Evolutionary conservation across 2,113 vertebrate species (phyloP), one percentile per base, ranked within the genome.

Genomic region (Pampusana beccarii): DNA sequence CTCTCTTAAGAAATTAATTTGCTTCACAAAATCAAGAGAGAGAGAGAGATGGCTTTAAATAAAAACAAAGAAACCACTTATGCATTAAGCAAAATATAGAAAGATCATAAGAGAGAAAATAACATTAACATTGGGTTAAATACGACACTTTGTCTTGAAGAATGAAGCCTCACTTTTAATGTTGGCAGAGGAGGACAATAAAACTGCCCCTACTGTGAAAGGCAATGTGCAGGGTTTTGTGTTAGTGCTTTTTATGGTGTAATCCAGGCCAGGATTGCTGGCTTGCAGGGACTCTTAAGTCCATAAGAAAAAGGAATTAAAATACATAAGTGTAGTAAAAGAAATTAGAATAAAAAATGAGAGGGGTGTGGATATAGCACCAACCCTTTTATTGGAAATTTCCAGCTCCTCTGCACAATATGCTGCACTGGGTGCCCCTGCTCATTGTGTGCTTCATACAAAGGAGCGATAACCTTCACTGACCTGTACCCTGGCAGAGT

Each of bases 221-320:
- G 53, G 28, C 18, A 90, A 44, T 0, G 2, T 48, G 24, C 48
- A 57, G 24, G 36, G 80, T 62, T 85, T 86, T 80, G 19, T 83
- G 53, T 71, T 88, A 81, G 64, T 60, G 57, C 4, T 74, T 10
- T 44, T 70, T 65, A 62, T 64, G 14, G 26, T 80, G 11, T 78
- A 79, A 88, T 75, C 67, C 62, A 69, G 20, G 53, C 53, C 81
- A 94, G 8, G 25, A 79, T 87, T 92, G 53, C 64, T 94, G 25
- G 11, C 29, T 90, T 88, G 79, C 81, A 85, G 91, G 81, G 24
- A 66, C 44, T 58, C 31, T 73, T 23, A 72, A 86, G 62, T 60
- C 69, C 29, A 81, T 66, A 87, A 92, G 96, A 96, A 97, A 72
- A 88, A 54, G 13, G 31, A 95, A 90, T 79, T 65, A 84, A 97